A percentile compares a stretch with the other conserved stretches of the same genome.
Evolutionary conservation across 2,113 vertebrate genomes (phyloP).

Genomic region (Osmerus mordax): DNA sequence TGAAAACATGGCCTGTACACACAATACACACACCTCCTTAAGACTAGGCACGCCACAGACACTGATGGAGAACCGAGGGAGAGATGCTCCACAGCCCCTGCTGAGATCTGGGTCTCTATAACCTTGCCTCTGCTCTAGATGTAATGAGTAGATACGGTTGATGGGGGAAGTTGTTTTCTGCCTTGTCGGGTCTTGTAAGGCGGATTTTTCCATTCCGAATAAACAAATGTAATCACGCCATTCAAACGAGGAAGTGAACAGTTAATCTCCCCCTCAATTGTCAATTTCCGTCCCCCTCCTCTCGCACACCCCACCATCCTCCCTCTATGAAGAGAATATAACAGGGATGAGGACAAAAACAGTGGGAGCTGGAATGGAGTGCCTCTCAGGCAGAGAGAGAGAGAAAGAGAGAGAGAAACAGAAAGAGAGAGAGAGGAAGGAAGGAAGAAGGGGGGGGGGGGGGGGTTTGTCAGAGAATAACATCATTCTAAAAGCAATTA

Average conservation of each 20-base stretch:
- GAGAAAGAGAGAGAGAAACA: constrained; percentile 20
- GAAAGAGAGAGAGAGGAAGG: constrained; percentile 31
- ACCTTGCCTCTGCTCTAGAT: too few relatives aligned
- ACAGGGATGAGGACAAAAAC: background rate
- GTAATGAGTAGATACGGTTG: too few relatives aligned
- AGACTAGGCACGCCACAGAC: too few relatives aligned
- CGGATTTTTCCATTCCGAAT: too few relatives aligned
- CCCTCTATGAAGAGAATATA: background rate
- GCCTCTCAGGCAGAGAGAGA: constrained; percentile 6
- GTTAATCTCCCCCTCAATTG: background rate
- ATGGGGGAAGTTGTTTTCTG: background rate
- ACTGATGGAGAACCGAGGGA: too few relatives aligned
- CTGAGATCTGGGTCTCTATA: too few relatives aligned
- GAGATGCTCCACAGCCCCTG: too few relatives aligned
- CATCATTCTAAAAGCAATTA: constrained; percentile 76
- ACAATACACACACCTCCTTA: too few relatives aligned
- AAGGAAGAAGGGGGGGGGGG: constrained; percentile 11
- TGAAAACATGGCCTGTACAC: too few relatives aligned
- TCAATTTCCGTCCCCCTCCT: background rate
- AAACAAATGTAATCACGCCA: background rate
- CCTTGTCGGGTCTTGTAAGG: background rate
- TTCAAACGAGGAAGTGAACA: background rate
- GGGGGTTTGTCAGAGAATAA: constrained; percentile 53
- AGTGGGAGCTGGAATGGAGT: constrained; percentile 3
- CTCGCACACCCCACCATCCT: background rate